These are phyloP conservation scores for Brachionichthys hirsutus DNA, from an alignment of 2,113 vertebrate species.

Conservation along the genomic window DNA sequence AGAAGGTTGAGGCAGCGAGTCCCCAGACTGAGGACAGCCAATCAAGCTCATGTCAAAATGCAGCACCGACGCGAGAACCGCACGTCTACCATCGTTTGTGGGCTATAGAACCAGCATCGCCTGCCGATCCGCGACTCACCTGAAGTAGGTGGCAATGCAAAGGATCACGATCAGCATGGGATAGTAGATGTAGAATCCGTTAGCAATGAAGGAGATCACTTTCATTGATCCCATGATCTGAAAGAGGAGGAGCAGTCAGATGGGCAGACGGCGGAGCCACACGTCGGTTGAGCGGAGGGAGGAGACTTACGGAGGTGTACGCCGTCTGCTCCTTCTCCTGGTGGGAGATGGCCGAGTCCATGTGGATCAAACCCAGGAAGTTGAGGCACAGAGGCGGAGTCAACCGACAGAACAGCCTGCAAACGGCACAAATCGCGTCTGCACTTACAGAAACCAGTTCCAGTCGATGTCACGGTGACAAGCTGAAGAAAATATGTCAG, in stretches of 20 bases:
- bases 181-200: slow-evolving; percentile 99
- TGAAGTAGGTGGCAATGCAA: slow-evolving; percentile 97
- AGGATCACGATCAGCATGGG: slow-evolving; percentile 98
- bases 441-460: no score
- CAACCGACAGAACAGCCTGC: slow-evolving; percentile 94
- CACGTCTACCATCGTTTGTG: no score
- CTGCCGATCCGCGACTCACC: slow-evolving; percentile 71
- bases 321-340: slow-evolving; percentile 88
- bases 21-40: slow-evolving; percentile 80
- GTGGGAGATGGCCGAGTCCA: slow-evolving; percentile 95
- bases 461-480: no score
- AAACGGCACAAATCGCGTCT: background rate
- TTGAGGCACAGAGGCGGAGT: slow-evolving; percentile 97
- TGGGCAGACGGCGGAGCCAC: background rate
- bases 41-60: no score
- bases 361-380: slow-evolving; percentile 96
- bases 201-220: slow-evolving; percentile 93
- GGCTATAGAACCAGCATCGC: no score
- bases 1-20: slow-evolving; percentile 96
- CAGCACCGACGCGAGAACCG: no score
- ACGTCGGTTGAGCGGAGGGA: background rate
- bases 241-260: background rate
- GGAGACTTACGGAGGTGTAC: slow-evolving; percentile 89
- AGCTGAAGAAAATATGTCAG: no score
- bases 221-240: slow-evolving; percentile 99